Evolutionary conservation across 2,888 invertebrate species (phyloP), one percentile per base, ranked within the genome.

Genomic region (Rugalucina vietnamica): DNA sequence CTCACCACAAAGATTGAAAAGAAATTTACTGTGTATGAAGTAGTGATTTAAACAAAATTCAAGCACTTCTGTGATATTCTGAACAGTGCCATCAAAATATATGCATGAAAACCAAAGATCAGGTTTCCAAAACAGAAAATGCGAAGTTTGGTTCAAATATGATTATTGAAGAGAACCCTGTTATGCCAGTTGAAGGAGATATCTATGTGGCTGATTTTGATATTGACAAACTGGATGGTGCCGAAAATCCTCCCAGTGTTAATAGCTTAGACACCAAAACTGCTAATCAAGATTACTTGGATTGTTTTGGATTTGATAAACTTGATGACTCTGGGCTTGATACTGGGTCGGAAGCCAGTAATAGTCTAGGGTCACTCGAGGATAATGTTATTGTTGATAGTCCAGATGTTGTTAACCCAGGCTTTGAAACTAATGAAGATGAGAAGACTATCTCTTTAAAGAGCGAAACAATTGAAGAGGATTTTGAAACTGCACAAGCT

Each of bases 101-200:
- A 12, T 43, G 43, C 43, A 8, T 43, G 43, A 43, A 43, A 43
- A 43, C 18, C 8, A 12, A 43, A 43, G 8, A 12, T 12, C 8
- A 43, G 8, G 18, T 43, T 12, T 8, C 8, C 43, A 43, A 43
- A 43, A 43, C 43, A 43, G 18, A 43, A 43, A 12, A 43, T 12
- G 43, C 18, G 43, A 43, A 43, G 18, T 8, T 12, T 43, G 18
- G 34, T 65, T 65, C 21, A 65, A 34, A 14, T 34, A 65, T 65
- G 65, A 65, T 65, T 34, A 34, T 65, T 12, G 65, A 65, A 65
- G 65, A 65, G 2, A 65, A 5, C 18, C 14, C 29, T 65, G 34
- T 65, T 32, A 65, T 65, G 65, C 65, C 65, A 21, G 65, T 29
- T 8, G 65, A 65, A n/a, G 65, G 65, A 34, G 65, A 65, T 65